Conservation (phyloP, 2,888 invertebrate genomes). For the Lasius fuliginosus region DNA sequence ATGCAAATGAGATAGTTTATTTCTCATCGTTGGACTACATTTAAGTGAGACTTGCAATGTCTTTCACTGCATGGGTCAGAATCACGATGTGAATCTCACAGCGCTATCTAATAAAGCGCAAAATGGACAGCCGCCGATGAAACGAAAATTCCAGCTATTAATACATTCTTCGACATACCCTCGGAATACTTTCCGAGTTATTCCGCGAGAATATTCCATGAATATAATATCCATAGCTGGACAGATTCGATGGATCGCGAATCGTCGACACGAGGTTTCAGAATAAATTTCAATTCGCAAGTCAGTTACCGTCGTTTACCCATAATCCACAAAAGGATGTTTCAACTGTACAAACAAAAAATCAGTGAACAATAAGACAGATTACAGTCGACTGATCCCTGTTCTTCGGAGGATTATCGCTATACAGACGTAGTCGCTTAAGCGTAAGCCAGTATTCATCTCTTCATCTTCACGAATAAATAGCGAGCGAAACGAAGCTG, state of each 20-base stretch:
- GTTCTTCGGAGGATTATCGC: constrained; percentile 54
- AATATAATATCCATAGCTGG: constrained; percentile 11
- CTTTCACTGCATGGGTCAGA: background rate
- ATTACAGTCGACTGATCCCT: constrained; percentile 31
- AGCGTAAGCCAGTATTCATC: constrained; percentile 47
- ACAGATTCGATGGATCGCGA: constrained; percentile 24
- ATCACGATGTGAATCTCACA: background rate
- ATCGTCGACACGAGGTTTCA: background rate
- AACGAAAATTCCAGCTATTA: constrained; percentile 28
- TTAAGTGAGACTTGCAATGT: background rate
- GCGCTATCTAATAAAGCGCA: constrained; percentile 15
- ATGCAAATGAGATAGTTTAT: background rate
- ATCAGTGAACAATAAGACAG: constrained; percentile 17
- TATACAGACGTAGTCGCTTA: constrained; percentile 45
- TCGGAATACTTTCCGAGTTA: constrained; percentile 27
- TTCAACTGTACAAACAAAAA: constrained; percentile 17
- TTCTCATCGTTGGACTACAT: background rate
- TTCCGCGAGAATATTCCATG: constrained; percentile 14
- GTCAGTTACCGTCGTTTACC: background rate
- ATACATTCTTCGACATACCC: constrained; percentile 14
- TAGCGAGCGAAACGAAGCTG: constrained; percentile 35
- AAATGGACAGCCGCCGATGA: constrained; percentile 25
- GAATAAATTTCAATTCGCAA: constrained; percentile 32
- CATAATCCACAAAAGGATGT: background rate
- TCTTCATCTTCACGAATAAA: constrained; percentile 8